A percentile compares a stretch with the other conserved stretches of the same genome.
phyloP scores from a whole-genome alignment of 2,797 vertebrate species.

The Xiphophorus birchmanni region DNA sequence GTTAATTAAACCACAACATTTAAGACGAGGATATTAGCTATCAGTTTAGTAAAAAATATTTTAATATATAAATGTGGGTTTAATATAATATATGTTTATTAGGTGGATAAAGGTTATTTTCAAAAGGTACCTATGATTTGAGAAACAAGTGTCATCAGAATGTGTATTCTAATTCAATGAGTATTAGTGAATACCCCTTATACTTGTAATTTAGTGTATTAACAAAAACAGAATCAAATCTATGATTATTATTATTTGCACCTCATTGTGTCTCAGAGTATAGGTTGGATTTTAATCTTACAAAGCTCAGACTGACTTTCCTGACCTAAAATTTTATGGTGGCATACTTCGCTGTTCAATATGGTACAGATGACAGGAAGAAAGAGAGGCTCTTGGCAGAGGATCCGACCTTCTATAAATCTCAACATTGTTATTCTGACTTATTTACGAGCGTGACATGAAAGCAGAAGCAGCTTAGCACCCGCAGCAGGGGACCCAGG shows the following conservation, averaged over 20 bases:
- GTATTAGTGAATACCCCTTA: neutral
- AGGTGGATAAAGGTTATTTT: neutral
- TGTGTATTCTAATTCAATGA: neutral
- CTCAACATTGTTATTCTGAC: constrained; percentile 47
- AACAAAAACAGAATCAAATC: neutral
- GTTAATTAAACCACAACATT: neutral
- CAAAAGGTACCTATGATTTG: neutral
- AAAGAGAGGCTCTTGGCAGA: constrained; percentile 10
- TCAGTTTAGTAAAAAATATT: neutral
- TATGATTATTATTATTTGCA: neutral
- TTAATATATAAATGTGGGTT: neutral
- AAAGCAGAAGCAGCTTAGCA: constrained; percentile 34
- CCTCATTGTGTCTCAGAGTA: neutral
- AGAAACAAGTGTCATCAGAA: neutral
- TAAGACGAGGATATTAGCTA: neutral
- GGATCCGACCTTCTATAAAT: constrained; percentile 32
- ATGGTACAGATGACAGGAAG: constrained; percentile 14
- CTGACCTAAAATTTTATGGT: constrained; percentile 28
- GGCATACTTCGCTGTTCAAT: constrained; percentile 13
- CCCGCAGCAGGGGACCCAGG: constrained; percentile 9
- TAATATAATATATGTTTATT: neutral
- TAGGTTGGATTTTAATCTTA: neutral
- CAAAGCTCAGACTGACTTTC: neutral
- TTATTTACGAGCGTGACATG: constrained; percentile 53
- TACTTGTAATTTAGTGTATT: neutral